These are phyloP conservation scores for Paracentrotus lividus DNA, from an alignment of 53 echinoderm and acorn worm species.

Conservation along the genomic window DNA sequence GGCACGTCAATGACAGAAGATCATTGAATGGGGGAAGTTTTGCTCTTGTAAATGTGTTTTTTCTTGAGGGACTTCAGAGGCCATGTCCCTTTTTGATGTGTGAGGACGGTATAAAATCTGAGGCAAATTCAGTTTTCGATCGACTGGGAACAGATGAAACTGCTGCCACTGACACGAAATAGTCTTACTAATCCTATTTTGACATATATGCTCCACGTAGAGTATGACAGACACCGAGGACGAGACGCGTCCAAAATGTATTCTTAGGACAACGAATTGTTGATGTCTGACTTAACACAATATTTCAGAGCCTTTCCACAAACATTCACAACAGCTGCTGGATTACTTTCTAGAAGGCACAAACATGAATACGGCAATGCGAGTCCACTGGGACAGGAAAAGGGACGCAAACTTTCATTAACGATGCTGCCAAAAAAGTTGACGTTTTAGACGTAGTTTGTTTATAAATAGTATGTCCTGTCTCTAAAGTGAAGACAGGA, in stretches of 20 bases:
- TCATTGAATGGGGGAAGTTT: slow-evolving; percentile 13
- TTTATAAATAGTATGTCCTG: no score
- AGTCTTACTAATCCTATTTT: slow-evolving; percentile 39
- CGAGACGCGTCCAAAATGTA: background rate
- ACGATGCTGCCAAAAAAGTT: slow-evolving; percentile 9
- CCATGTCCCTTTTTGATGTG: slow-evolving; percentile 38
- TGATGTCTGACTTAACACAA: slow-evolving; percentile 47
- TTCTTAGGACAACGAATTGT: background rate
- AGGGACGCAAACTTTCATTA: slow-evolving; percentile 30
- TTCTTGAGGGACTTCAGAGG: background rate
- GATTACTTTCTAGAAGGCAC: no score
- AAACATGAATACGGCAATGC: no score
- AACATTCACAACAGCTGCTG: slow-evolving; percentile 20
- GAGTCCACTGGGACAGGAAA: no score
- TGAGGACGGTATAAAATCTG: slow-evolving; percentile 17
- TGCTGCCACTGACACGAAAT: slow-evolving; percentile 47
- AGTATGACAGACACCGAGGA: slow-evolving; percentile 34
- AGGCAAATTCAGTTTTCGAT: slow-evolving; percentile 50
- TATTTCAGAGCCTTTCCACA: background rate
- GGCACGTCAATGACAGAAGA: slow-evolving; percentile 28
- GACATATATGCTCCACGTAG: slow-evolving; percentile 35
- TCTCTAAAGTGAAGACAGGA: no score
- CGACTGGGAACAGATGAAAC: slow-evolving; percentile 55
- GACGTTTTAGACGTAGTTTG: background rate
- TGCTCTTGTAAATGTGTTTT: background rate